Evolutionary conservation across 2,113 vertebrate genomes (phyloP).

Genomic region (Toxotes jaculatrix): DNA sequence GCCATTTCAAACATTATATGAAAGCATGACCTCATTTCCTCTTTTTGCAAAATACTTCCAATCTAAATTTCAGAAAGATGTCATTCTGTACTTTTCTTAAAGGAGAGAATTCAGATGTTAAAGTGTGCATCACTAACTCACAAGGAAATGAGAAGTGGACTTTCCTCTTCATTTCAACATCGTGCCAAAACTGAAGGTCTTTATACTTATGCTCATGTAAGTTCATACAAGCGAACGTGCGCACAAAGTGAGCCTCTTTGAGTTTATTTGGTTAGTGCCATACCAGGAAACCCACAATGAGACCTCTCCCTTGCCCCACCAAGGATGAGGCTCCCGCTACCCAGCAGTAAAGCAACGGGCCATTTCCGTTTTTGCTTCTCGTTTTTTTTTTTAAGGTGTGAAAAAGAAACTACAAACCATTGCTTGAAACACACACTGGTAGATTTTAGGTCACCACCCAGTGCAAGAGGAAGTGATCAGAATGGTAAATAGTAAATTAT

Average conservation of each 20-base stretch:
- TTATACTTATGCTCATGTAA: neutral
- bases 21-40: conserved; percentile 67
- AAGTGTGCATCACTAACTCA: neutral
- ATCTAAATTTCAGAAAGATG: neutral
- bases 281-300: conserved; percentile 33
- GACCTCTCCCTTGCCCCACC: conserved; percentile 48
- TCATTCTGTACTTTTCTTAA: neutral
- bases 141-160: conserved; percentile 32
- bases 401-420: conserved; percentile 18
- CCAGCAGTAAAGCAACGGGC: conserved; percentile 6
- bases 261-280: neutral
- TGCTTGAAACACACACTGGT: neutral
- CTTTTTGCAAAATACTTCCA: conserved; percentile 26
- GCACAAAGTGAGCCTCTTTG: neutral
- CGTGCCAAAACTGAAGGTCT: neutral
- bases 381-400: neutral
- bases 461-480: neutral
- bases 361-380: conserved; percentile 48
- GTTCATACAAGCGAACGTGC: neutral
- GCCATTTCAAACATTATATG: neutral
- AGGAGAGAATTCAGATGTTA: neutral
- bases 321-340: neutral
- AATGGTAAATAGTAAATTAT: neutral
- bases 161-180: conserved; percentile 10
- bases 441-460: conserved; percentile 23